phyloP scores from a whole-genome alignment of 1,140 invertebrate species.

The Musca vetustissima region DNA sequence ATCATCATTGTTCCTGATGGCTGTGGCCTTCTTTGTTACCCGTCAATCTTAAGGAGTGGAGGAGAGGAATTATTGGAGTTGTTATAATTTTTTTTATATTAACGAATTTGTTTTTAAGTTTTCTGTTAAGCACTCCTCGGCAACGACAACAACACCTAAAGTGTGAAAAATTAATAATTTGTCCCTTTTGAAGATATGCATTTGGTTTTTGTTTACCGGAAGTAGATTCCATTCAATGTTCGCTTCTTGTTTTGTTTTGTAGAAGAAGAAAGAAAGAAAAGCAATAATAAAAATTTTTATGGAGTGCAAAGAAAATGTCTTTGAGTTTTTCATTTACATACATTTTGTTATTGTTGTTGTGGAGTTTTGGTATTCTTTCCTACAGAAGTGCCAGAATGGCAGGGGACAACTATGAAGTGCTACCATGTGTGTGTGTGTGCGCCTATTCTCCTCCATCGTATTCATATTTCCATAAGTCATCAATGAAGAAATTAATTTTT shows the following conservation, averaged over 20 bases:
- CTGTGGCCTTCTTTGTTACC: too few relatives aligned
- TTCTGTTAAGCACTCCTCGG: too few relatives aligned
- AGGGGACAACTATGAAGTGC: background rate
- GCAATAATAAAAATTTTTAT: conserved; percentile 19
- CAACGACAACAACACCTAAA: too few relatives aligned
- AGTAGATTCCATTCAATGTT: background rate
- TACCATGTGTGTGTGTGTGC: background rate
- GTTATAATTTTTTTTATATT: too few relatives aligned
- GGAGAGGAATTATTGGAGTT: too few relatives aligned
- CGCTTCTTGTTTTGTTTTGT: too few relatives aligned
- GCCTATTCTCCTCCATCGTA: background rate
- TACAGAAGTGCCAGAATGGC: background rate
- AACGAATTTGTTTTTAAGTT: too few relatives aligned
- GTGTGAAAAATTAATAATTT: too few relatives aligned
- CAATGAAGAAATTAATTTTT: conserved; percentile 4
- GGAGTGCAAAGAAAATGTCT: conserved; percentile 19
- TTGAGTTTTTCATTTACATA: conserved; percentile 3
- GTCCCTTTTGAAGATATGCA: too few relatives aligned
- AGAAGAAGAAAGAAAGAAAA: background rate
- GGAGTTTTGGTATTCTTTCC: background rate
- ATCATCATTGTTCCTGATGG: conserved; percentile 33
- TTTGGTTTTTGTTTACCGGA: background rate
- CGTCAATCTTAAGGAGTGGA: too few relatives aligned
- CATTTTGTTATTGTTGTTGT: too few relatives aligned
- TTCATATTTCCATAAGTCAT: background rate